Evolutionary conservation across 2,888 invertebrate species (phyloP).

Genomic region (Drosophila suboccidentalis): DNA sequence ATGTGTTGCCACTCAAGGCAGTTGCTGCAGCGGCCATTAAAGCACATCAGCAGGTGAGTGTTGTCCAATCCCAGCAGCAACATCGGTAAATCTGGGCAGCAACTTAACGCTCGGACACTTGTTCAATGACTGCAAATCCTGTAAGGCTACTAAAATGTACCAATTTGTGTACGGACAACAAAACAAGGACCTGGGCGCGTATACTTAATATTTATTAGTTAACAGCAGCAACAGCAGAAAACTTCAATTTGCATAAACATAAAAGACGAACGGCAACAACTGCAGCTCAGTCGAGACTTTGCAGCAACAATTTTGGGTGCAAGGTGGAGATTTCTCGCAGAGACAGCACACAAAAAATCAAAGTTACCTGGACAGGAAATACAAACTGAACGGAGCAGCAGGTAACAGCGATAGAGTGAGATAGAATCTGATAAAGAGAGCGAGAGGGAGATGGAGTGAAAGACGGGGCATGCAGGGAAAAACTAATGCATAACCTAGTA

Average conservation of each 20-base stretch:
- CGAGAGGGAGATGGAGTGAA: background rate
- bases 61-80: background rate
- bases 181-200: slow-evolving; percentile 54
- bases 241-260: slow-evolving; percentile 82
- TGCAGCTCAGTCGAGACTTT: slow-evolving; percentile 36
- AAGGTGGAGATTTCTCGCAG: slow-evolving; percentile 70
- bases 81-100: slow-evolving; percentile 20
- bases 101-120: slow-evolving; percentile 36
- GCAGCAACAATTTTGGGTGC: slow-evolving; percentile 45
- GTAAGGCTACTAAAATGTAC: slow-evolving; percentile 51
- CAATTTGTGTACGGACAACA: slow-evolving; percentile 57
- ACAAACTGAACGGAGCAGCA: slow-evolving; percentile 55
- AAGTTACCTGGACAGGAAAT: slow-evolving; percentile 65
- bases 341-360: slow-evolving; percentile 76
- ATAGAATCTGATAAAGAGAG: slow-evolving; percentile 4
- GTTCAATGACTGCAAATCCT: slow-evolving; percentile 56
- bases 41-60: slow-evolving; percentile 82
- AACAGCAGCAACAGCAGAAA: slow-evolving; percentile 47
- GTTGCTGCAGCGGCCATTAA: slow-evolving; percentile 69
- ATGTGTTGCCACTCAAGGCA: slow-evolving; percentile 67
- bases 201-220: slow-evolving; percentile 80
- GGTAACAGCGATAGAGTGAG: slow-evolving; percentile 32
- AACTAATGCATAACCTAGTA: slow-evolving; percentile 83
- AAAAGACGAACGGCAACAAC: slow-evolving; percentile 63
- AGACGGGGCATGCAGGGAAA: slow-evolving; percentile 48